These are phyloP conservation scores for Bos javanicus DNA, from an alignment of 2,113 vertebrate genomes.

Conservation along the genomic window DNA sequence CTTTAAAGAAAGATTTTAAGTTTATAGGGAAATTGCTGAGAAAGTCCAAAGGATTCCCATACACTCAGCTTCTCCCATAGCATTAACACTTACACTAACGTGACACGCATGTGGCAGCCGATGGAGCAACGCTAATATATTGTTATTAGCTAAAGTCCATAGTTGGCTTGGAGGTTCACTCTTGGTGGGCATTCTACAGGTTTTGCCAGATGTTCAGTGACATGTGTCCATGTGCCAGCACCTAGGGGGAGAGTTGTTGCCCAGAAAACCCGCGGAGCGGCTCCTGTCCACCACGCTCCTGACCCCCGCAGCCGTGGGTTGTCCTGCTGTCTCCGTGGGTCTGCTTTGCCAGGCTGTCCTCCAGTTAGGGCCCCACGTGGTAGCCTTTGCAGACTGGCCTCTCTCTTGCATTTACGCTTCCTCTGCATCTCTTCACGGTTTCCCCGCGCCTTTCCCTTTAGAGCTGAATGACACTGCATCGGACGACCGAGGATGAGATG, in stretches of 20 bases:
- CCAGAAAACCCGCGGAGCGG: too few relatives aligned
- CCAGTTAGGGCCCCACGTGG: background rate
- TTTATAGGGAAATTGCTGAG: background rate
- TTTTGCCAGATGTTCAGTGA: too few relatives aligned
- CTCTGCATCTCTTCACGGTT: background rate
- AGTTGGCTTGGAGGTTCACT: background rate
- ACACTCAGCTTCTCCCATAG: background rate
- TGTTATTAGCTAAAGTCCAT: rapidly evolving
- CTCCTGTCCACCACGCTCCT: rapidly evolving
- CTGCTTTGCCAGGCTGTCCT: background rate
- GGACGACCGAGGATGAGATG: background rate
- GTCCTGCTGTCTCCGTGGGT: background rate
- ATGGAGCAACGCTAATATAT: rapidly evolving
- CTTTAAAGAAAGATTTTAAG: background rate
- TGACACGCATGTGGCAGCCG: rapidly evolving
- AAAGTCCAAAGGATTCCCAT: background rate
- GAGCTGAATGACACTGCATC: background rate
- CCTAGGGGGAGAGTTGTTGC: background rate
- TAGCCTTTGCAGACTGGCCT: background rate
- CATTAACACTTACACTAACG: rapidly evolving
- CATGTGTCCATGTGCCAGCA: rapidly evolving
- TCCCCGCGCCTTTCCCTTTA: background rate
- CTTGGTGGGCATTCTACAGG: background rate
- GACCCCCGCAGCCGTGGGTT: background rate
- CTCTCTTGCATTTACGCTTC: background rate